Base-by-base conservation (phyloP, 2,113 vertebrate species). In the Amazona guildingii region DNA sequence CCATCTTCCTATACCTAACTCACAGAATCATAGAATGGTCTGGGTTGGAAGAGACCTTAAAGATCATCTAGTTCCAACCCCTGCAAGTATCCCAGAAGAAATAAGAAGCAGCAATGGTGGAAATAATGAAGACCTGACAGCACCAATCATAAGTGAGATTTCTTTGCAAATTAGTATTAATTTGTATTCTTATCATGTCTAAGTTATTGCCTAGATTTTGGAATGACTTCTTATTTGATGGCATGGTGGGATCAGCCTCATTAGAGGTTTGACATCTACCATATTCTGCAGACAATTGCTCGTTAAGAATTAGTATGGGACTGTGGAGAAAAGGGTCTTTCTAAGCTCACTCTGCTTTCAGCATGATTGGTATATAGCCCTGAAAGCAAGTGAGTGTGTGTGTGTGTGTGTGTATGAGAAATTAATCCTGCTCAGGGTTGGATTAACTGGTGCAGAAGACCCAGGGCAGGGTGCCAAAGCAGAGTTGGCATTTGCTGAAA, bases 361-460 rank as follows among this genome's bases (percentile, higher is more conserved):
- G 55, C 49, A 72, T 4, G 20, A 24, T 41, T 66, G 29, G 33
- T 62, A 13, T 52, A 92, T 37, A 94, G 43, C 29, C 39, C 74
- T 75, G 83, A 74, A 83, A 90, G 48, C 7, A 4, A 41, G 51
- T 43, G 44, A 79, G 37, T 74, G 52, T 70, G 57, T 55, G 54
- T 78, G 79, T 49, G 57, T 77, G 79, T 49, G 57, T 77, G 25
- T 82, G 27, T 88, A 20, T 72, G 68, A 84, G 75, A 69, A 92
- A 90, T 74, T 78, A 90, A 85, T 91, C 89, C 81, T 77, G 35
- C 82, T 90, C 61, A 75, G 69, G 51, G 55, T 13, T 95, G 92
- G 82, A 96, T 96, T 96, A 96, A 91, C 78, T 94, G 69, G 83
- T 90, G 86, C 93, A 95, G 80, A 95, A 95, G 90, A 78, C 76